phyloP scores from a whole-genome alignment of 1,140 invertebrate species.

The Calliopsis andreniformis region DNA sequence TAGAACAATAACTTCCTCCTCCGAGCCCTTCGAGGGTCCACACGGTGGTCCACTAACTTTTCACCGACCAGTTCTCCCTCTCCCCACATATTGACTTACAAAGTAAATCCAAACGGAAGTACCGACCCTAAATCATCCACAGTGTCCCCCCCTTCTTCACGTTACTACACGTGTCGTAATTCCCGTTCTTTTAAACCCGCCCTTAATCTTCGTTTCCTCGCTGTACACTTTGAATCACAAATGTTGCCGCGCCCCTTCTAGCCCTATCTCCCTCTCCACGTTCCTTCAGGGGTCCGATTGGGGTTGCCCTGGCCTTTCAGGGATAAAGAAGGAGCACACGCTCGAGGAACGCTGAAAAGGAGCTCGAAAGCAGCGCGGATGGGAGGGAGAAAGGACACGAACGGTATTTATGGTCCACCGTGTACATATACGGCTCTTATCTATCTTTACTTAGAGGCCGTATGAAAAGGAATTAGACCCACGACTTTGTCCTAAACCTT shows the following conservation, averaged over 20 bases:
- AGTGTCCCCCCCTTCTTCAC: neutral
- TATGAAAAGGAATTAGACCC: conserved; percentile 43
- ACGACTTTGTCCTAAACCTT: conserved; percentile 28
- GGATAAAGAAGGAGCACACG: neutral
- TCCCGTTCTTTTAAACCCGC: conserved; percentile 31
- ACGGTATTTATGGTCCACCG: conserved; percentile 34
- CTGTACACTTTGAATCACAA: conserved; percentile 40
- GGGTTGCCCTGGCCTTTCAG: neutral
- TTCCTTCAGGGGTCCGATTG: neutral
- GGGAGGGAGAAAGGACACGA: neutral
- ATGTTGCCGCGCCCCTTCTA: conserved; percentile 32
- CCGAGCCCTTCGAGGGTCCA: too few relatives aligned
- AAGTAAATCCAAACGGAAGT: conserved; percentile 27
- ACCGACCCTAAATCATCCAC: too few relatives aligned
- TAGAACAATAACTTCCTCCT: too few relatives aligned
- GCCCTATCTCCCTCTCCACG: conserved; percentile 10
- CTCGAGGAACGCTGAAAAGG: conserved; percentile 10
- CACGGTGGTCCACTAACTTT: too few relatives aligned
- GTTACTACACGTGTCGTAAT: conserved; percentile 37
- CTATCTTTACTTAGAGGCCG: conserved; percentile 30
- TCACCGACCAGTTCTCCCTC: too few relatives aligned
- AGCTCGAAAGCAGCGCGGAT: neutral
- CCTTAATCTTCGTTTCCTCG: conserved; percentile 41
- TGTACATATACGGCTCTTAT: conserved; percentile 25
- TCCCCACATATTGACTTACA: conserved; percentile 14